A percentile compares a stretch with the other conserved stretches of the same genome.
phyloP scores from a whole-genome alignment of 2,113 vertebrate genomes.

The Hipposideros armiger region DNA sequence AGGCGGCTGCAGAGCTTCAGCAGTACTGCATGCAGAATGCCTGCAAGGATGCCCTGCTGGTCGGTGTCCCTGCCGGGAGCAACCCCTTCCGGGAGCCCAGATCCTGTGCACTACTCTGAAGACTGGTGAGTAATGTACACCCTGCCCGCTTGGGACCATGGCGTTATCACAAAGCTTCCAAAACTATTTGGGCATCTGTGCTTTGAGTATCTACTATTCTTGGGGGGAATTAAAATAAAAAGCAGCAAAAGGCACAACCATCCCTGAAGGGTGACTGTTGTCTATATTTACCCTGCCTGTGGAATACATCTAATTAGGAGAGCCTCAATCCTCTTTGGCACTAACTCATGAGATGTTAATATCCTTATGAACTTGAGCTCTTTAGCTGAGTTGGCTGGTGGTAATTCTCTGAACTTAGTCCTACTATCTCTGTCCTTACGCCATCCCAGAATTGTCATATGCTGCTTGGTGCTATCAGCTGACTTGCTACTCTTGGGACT shows the following conservation, averaged over 20 bases:
- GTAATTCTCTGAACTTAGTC: constrained; percentile 31
- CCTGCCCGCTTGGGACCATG: neutral
- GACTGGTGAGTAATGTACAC: constrained; percentile 75
- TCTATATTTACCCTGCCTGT: neutral
- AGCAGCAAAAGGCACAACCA: neutral
- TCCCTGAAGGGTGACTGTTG: neutral
- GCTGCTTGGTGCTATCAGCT: neutral
- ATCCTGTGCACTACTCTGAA: constrained; percentile 93
- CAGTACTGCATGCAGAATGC: constrained; percentile 98
- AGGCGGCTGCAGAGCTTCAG: constrained; percentile 97
- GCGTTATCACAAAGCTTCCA: neutral
- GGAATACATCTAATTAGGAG: neutral
- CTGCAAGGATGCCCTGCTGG: constrained; percentile 95
- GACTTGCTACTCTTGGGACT: neutral
- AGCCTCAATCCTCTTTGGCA: neutral
- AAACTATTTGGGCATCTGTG: neutral
- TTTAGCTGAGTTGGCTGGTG: neutral
- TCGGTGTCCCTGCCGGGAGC: constrained; percentile 95
- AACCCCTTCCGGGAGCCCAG: constrained; percentile 97
- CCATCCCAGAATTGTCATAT: neutral
- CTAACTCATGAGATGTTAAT: neutral
- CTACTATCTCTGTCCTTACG: neutral
- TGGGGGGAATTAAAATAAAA: constrained; percentile 13
- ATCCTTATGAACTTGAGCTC: neutral
- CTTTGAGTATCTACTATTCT: neutral